These are phyloP conservation scores for Abrostola triplasia DNA, from an alignment of 2,888 invertebrate genomes.

Conservation along the genomic window DNA sequence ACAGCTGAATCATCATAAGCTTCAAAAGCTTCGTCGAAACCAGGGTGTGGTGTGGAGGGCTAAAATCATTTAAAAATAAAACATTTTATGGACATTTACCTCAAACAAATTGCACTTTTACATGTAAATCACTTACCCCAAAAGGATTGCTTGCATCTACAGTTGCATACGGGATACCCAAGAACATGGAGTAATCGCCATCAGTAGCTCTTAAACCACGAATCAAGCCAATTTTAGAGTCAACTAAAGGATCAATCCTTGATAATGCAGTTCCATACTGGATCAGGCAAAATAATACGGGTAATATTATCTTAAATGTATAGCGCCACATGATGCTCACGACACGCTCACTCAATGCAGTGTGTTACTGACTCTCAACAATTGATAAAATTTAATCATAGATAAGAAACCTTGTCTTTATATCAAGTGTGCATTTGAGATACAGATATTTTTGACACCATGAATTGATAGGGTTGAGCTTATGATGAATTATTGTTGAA, in stretches of 20 bases:
- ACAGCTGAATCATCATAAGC: conserved; percentile 69
- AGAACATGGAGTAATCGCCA: conserved; percentile 71
- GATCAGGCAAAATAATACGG: conserved; percentile 37
- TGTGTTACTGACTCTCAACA: conserved; percentile 1
- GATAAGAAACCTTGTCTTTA: conserved; percentile 20
- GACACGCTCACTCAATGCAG: not conserved
- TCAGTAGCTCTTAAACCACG: conserved; percentile 67
- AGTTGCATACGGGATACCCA: conserved; percentile 74
- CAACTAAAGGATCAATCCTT: conserved; percentile 67
- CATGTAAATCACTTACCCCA: conserved; percentile 63
- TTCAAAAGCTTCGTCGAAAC: conserved; percentile 65
- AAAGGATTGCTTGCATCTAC: conserved; percentile 69
- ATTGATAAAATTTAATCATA: conserved; percentile 6
- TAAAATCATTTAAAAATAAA: conserved; percentile 46
- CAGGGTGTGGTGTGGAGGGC: conserved; percentile 64
- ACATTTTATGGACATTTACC: too few species aligned
- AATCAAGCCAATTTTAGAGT: conserved; percentile 66
- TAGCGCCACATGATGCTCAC: conserved; percentile 41
- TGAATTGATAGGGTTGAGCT: conserved; percentile 6
- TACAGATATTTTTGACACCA: conserved; percentile 19
- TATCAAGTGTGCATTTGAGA: conserved; percentile 22
- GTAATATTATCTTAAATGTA: conserved; percentile 29
- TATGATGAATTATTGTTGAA: conserved; percentile 13
- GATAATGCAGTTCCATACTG: conserved; percentile 43
- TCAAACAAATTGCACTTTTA: not conserved